Conservation (phyloP, 2,888 invertebrate genomes). For the Drosophila subquinaria region DNA sequence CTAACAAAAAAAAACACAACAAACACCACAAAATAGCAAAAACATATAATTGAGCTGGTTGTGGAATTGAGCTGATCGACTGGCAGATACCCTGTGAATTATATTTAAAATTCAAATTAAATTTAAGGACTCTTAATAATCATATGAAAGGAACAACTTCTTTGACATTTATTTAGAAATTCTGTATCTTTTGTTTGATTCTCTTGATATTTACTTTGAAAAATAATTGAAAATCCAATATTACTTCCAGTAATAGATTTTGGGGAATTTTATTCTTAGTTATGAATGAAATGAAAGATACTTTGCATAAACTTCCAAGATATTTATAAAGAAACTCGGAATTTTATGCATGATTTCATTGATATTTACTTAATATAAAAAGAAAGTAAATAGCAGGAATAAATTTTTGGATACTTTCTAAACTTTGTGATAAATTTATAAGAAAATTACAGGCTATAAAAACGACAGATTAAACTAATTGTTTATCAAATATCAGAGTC, state of each 20-base stretch:
- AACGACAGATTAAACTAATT: not conserved
- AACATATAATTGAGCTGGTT: slow-evolving; percentile 20
- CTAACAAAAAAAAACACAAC: slow-evolving; percentile 22
- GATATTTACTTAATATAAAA: not conserved
- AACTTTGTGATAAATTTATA: not conserved
- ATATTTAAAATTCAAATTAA: no score
- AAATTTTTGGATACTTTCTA: not conserved
- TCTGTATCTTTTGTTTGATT: no score
- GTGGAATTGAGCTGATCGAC: not conserved
- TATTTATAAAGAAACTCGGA: not conserved
- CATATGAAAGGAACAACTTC: no score
- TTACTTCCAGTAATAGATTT: no score
- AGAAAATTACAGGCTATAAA: not conserved
- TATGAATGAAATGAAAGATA: no score
- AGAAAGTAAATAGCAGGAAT: not conserved
- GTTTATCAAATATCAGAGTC: not conserved
- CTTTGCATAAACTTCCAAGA: no score
- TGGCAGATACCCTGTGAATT: not conserved
- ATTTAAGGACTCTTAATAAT: not conserved
- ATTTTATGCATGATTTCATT: not conserved
- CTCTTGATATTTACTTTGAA: no score
- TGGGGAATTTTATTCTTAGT: no score
- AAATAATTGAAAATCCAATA: no score
- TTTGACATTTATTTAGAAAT: no score
- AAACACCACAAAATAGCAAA: slow-evolving; percentile 22